These are phyloP conservation scores for Cryptotis parvus DNA, from an alignment of 2,113 vertebrate genomes.

Conservation along the genomic window DNA sequence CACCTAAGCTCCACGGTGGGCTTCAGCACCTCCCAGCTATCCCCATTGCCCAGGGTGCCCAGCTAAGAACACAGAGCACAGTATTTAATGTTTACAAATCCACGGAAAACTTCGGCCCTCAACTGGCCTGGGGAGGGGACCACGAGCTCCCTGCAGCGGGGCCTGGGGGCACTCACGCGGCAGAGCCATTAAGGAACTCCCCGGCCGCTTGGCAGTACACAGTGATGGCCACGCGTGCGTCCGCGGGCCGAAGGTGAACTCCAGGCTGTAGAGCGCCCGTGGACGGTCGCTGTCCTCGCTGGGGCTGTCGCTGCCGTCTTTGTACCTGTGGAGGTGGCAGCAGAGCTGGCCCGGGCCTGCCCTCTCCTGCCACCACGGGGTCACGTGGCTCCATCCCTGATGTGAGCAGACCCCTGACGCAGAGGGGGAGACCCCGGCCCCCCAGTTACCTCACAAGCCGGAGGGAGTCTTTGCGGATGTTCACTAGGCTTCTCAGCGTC, in stretches of 20 bases:
- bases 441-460: constrained; percentile 93
- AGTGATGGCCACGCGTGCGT: constrained; percentile 97
- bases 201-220: constrained; percentile 98
- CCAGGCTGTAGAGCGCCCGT: constrained; percentile 95
- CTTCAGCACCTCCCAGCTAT: too few relatives aligned
- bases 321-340: constrained; percentile 89
- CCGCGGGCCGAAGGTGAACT: constrained; percentile 98
- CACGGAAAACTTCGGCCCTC: too few relatives aligned
- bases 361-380: background rate
- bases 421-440: background rate
- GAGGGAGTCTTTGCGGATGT: constrained; percentile 98
- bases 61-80: too few relatives aligned
- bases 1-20: too few relatives aligned
- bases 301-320: constrained; percentile 94
- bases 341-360: background rate
- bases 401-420: background rate
- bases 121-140: too few relatives aligned
- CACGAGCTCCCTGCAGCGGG: too few relatives aligned
- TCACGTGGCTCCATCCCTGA: background rate
- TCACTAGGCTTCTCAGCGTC: constrained; percentile 97
- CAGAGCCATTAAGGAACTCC: constrained; percentile 96
- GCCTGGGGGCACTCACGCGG: constrained; percentile 90
- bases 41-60: too few relatives aligned
- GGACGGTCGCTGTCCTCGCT: constrained; percentile 92
- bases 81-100: too few relatives aligned